A percentile compares a stretch with the other conserved stretches of the same genome.
Evolutionary conservation across 2,888 invertebrate species (phyloP).

Genomic region (Netelia fuscicornis): DNA sequence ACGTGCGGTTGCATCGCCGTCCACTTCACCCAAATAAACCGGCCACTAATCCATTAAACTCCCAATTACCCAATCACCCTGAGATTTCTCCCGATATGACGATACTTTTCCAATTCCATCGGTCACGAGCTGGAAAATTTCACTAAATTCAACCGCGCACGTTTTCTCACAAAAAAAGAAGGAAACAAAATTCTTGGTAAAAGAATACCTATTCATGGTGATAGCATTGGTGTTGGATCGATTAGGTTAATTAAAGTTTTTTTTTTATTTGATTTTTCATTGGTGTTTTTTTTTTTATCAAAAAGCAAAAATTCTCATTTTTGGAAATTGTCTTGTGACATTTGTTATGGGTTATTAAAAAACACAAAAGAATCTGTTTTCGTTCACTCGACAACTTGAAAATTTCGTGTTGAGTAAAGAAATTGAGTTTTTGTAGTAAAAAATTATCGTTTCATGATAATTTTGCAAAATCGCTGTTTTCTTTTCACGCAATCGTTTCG

Average conservation of each 20-base stretch:
- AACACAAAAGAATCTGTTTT: too few relatives aligned
- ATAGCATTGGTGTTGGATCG: not conserved
- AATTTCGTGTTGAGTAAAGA: too few relatives aligned
- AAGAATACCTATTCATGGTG: not conserved
- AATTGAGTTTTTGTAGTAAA: too few relatives aligned
- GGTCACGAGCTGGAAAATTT: not conserved
- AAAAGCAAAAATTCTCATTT: too few relatives aligned
- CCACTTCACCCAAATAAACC: conserved; percentile 28
- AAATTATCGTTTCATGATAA: too few relatives aligned
- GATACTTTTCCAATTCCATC: not conserved
- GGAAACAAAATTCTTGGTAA: not conserved
- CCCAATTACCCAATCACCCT: conserved; percentile 43
- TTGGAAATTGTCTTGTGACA: too few relatives aligned
- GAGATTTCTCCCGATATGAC: not conserved
- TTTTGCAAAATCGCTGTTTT: too few relatives aligned
- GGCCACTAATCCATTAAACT: conserved; percentile 41
- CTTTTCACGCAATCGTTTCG: too few relatives aligned
- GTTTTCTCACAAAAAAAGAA: not conserved
- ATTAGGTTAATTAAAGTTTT: not conserved
- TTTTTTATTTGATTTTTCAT: not conserved
- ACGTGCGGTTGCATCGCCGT: conserved; percentile 36
- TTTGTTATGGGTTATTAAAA: too few relatives aligned
- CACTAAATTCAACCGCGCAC: not conserved
- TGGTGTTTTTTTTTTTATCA: not conserved
- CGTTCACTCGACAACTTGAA: too few relatives aligned